phyloP scores from a whole-genome alignment of 1,140 invertebrate species.

The Anadara kagoshimensis region DNA sequence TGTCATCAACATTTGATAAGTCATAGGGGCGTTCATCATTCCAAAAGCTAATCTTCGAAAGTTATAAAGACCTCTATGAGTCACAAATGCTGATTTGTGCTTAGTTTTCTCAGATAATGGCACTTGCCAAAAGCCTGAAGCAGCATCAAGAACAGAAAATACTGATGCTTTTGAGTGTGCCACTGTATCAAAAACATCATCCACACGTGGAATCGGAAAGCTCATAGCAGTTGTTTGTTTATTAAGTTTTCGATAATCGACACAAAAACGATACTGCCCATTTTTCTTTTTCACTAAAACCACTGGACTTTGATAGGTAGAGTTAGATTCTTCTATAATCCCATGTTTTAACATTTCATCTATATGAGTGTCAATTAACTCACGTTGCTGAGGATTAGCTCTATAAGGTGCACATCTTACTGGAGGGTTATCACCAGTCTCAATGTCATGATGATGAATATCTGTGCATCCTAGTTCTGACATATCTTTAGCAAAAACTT shows the following conservation, averaged over 20 bases:
- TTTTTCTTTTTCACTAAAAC: slow-evolving; percentile 34
- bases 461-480: slow-evolving; percentile 35
- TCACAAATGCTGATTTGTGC: slow-evolving; percentile 33
- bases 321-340: slow-evolving; percentile 7
- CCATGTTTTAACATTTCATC: slow-evolving; percentile 26
- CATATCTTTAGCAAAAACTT: slow-evolving; percentile 28
- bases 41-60: slow-evolving; percentile 48
- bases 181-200: slow-evolving; percentile 37
- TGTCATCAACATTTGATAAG: slow-evolving; percentile 41
- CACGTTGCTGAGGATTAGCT: slow-evolving; percentile 10
- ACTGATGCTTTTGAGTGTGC: slow-evolving; percentile 25
- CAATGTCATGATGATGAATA: slow-evolving; percentile 26
- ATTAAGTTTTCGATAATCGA: slow-evolving; percentile 49
- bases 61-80: slow-evolving; percentile 28
- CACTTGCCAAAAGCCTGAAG: slow-evolving; percentile 42
- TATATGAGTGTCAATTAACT: slow-evolving; percentile 8
- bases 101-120: slow-evolving; percentile 32
- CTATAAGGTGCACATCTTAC: slow-evolving; percentile 21
- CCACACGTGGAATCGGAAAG: slow-evolving; percentile 28
- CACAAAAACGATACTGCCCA: slow-evolving; percentile 41
- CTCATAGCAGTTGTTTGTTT: slow-evolving; percentile 23
- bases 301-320: slow-evolving; percentile 29
- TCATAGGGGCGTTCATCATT: slow-evolving; percentile 25
- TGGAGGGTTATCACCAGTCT: slow-evolving; percentile 21
- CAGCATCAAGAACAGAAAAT: slow-evolving; percentile 36